phyloP scores from a whole-genome alignment of 2,888 invertebrate genomes.

The Glaucopsyche alexis region DNA sequence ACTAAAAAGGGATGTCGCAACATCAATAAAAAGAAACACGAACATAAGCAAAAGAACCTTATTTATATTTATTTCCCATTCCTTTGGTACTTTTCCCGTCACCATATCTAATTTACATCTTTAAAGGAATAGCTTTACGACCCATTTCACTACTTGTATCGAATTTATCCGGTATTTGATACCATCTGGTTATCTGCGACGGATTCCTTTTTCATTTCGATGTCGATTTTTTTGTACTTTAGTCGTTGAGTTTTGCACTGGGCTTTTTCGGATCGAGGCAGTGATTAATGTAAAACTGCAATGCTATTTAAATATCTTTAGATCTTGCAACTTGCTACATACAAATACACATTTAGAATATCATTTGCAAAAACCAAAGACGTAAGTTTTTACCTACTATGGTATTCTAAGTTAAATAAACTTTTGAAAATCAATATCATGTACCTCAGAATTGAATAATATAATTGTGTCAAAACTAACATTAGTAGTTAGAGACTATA shows the following conservation, averaged over 20 bases:
- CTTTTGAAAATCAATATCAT: too few species aligned
- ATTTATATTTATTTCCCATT: slow-evolving; percentile 23
- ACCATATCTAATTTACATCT: slow-evolving; percentile 20
- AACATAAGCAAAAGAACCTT: not conserved
- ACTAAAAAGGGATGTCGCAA: slow-evolving; percentile 4
- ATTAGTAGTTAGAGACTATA: too few species aligned
- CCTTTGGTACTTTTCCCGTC: slow-evolving; percentile 19
- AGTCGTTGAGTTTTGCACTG: not conserved
- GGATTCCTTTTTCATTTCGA: slow-evolving; percentile 20
- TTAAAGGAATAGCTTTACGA: slow-evolving; percentile 26
- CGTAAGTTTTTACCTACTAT: not conserved
- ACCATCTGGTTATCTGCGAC: slow-evolving; percentile 22
- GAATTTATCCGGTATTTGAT: slow-evolving; percentile 25
- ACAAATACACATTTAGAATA: not conserved
- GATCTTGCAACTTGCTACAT: not conserved
- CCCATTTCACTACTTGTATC: slow-evolving; percentile 25
- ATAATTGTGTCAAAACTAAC: too few species aligned
- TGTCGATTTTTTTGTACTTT: slow-evolving; percentile 17
- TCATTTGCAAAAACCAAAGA: not conserved
- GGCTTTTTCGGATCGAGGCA: not conserved
- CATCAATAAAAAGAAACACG: slow-evolving; percentile 7
- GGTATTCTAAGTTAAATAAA: too few species aligned
- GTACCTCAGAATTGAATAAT: too few species aligned
- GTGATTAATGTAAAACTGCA: slow-evolving; percentile 8
- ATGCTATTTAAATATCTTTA: not conserved